These are phyloP conservation scores for Hemaris fuciformis DNA, from an alignment of 2,888 invertebrate genomes.

Conservation along the genomic window DNA sequence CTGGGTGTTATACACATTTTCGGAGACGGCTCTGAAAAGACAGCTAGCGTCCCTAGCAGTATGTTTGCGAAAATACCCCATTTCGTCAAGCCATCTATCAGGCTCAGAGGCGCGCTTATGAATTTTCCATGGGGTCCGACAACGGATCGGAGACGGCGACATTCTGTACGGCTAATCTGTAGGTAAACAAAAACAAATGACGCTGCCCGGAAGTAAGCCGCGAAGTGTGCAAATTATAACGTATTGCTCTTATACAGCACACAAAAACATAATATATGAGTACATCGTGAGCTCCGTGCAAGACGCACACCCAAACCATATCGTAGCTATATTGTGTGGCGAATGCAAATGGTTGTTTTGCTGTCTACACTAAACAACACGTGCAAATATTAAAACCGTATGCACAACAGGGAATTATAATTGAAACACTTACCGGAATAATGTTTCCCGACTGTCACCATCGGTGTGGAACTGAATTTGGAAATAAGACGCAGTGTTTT, in stretches of 20 bases:
- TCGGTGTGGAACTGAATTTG: constrained; percentile 60
- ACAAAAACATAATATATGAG: constrained; percentile 20
- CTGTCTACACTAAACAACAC: constrained; percentile 71
- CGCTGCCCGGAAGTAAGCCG: constrained; percentile 40
- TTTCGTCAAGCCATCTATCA: constrained; percentile 90
- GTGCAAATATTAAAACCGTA: constrained; percentile 61
- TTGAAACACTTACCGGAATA: constrained; percentile 65
- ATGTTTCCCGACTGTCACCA: constrained; percentile 67
- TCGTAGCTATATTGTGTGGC: constrained; percentile 69
- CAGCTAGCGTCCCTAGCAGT: constrained; percentile 94
- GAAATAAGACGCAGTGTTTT: constrained; percentile 47
- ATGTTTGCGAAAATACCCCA: constrained; percentile 92
- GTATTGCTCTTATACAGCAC: constrained; percentile 21
- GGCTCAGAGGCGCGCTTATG: constrained; percentile 75
- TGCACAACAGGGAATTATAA: constrained; percentile 37
- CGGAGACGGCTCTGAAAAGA: constrained; percentile 93
- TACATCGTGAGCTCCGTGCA: not conserved
- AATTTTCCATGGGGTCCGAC: constrained; percentile 75
- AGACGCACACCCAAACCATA: constrained; percentile 47
- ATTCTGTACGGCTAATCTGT: constrained; percentile 72
- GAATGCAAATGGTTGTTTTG: constrained; percentile 78
- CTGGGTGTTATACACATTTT: constrained; percentile 88
- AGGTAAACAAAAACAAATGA: constrained; percentile 80
- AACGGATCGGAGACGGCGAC: constrained; percentile 73
- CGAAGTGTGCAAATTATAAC: constrained; percentile 25